Evolutionary conservation across 2,888 invertebrate genomes (phyloP).

Genomic region (Hipparchia sbordonii): DNA sequence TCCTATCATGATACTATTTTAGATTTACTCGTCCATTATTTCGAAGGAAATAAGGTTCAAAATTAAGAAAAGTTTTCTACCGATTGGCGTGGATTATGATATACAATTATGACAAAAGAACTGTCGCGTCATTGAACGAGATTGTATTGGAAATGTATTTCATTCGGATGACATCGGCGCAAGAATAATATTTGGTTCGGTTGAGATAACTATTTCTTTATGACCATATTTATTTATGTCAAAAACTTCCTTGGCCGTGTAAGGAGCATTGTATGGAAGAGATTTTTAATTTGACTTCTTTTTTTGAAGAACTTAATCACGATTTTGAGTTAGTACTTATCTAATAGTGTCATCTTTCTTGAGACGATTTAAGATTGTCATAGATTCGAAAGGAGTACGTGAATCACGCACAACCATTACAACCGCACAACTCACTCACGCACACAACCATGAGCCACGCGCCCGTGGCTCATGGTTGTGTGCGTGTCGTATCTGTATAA

Average conservation of each 20-base stretch:
- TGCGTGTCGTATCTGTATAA: too few species aligned
- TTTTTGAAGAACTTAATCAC: conserved; percentile 13
- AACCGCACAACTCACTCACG: too few species aligned
- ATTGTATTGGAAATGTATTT: conserved; percentile 45
- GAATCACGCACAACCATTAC: too few species aligned
- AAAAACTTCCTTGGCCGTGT: conserved; percentile 2
- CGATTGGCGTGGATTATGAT: conserved; percentile 30
- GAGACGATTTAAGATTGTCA: conserved; percentile 8
- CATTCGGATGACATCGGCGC: conserved; percentile 37
- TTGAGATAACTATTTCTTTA: conserved; percentile 18
- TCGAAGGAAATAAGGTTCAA: conserved; percentile 20
- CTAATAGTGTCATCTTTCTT: conserved; percentile 15
- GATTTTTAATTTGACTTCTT: conserved; percentile 7
- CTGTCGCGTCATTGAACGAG: conserved; percentile 54
- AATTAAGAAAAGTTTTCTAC: not conserved
- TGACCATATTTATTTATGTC: conserved; percentile 24
- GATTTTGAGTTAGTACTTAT: conserved; percentile 5
- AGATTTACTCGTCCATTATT: conserved; percentile 15
- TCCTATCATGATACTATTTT: conserved; percentile 24
- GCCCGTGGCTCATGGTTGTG: too few species aligned
- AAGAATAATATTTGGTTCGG: conserved; percentile 35
- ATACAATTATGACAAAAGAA: conserved; percentile 51
- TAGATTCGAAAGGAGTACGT: not conserved
- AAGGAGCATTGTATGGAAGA: conserved; percentile 5
- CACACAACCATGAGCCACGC: not conserved